These are phyloP conservation scores for Myotis vivesi DNA, from an alignment of 2,797 vertebrate species.

Conservation along the genomic window DNA sequence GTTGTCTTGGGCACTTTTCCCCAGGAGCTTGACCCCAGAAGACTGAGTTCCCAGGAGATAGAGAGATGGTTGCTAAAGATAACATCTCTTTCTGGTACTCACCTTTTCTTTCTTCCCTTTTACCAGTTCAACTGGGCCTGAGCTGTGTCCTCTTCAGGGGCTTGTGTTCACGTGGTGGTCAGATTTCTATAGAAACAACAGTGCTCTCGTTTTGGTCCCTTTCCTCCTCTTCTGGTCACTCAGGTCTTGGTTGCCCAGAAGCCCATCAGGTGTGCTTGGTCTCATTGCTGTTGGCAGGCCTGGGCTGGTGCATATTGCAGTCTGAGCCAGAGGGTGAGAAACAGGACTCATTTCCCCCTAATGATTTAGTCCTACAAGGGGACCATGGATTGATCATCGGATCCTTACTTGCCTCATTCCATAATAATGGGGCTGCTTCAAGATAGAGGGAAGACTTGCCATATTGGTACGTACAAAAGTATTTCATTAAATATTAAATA, in stretches of 20 bases:
- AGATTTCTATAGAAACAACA: accelerated
- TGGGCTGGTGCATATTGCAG: background rate
- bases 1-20: background rate
- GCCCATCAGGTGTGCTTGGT: accelerated
- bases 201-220: background rate
- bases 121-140: accelerated
- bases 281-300: background rate
- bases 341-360: background rate
- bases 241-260: background rate
- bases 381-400: accelerated
- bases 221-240: background rate
- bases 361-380: background rate
- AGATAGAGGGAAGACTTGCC: background rate
- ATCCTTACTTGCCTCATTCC: background rate
- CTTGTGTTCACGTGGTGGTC: accelerated
- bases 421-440: background rate
- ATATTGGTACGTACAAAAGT: background rate
- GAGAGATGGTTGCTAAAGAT: background rate
- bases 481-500: slow-evolving; percentile 73
- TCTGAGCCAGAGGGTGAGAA: background rate
- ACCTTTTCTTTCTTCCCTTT: background rate
- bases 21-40: background rate
- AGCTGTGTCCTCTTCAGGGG: background rate
- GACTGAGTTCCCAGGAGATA: background rate
- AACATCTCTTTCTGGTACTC: background rate